Evolutionary conservation across 2,888 invertebrate genomes (phyloP).

Genomic region (Acronicta alni): DNA sequence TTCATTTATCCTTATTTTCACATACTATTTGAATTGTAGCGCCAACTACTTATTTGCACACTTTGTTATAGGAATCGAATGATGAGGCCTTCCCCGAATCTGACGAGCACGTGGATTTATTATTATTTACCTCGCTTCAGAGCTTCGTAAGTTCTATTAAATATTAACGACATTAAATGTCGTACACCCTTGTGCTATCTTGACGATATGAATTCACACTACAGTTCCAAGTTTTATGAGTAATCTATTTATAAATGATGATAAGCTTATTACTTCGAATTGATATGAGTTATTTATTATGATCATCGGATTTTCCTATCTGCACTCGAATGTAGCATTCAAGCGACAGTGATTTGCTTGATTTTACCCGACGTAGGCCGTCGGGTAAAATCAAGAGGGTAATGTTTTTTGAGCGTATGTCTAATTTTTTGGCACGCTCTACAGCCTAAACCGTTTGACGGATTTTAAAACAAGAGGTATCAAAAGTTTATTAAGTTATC

Average conservation of each 20-base stretch:
- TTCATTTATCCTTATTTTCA: not conserved
- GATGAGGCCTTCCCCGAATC: slow-evolving; percentile 23
- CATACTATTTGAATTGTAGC: not conserved
- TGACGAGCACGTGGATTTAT: slow-evolving; percentile 13
- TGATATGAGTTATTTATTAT: not conserved
- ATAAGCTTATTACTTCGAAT: no score
- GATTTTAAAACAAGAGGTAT: no score
- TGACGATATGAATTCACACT: slow-evolving; percentile 7
- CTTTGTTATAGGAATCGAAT: slow-evolving; percentile 36
- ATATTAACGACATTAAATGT: slow-evolving; percentile 5
- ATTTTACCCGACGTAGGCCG: no score
- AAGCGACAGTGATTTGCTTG: no score
- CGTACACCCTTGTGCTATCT: not conserved
- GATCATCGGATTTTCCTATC: not conserved
- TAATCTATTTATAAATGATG: slow-evolving; percentile 2
- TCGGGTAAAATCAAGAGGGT: no score
- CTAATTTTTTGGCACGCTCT: no score
- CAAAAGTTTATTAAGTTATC: no score
- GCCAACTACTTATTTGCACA: slow-evolving; percentile 16
- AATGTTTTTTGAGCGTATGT: no score
- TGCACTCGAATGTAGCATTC: not conserved
- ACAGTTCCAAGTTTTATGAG: not conserved
- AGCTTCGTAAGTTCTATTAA: slow-evolving; percentile 35
- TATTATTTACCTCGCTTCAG: slow-evolving; percentile 20
- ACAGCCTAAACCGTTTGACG: no score